Conservation (phyloP, 1,140 invertebrate species). For the Gerris buenoi region DNA sequence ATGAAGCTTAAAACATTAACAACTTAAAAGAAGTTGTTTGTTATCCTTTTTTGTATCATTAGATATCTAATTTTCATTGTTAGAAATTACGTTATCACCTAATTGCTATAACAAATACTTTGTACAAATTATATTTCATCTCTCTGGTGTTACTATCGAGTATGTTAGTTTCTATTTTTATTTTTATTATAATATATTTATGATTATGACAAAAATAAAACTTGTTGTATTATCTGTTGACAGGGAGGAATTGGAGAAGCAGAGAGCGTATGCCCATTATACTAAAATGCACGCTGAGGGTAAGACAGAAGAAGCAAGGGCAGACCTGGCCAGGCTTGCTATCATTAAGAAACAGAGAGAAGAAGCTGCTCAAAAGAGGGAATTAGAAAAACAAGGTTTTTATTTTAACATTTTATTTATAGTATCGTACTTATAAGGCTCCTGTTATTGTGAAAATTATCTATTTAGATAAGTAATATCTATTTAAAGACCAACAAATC, state of each 20-base stretch:
- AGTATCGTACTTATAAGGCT: too few relatives aligned
- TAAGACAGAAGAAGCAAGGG: conserved; percentile 86
- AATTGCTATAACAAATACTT: too few relatives aligned
- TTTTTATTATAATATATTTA: neutral
- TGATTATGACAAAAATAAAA: neutral
- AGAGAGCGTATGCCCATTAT: conserved; percentile 72
- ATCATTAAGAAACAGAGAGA: conserved; percentile 86
- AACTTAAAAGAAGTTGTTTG: too few relatives aligned
- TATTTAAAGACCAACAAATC: too few relatives aligned
- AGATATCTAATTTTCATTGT: too few relatives aligned
- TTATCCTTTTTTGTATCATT: too few relatives aligned
- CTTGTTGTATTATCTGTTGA: conserved; percentile 7
- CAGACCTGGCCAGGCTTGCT: conserved; percentile 78
- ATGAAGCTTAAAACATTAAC: too few relatives aligned
- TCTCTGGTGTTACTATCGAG: neutral
- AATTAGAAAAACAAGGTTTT: conserved; percentile 69
- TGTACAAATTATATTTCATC: too few relatives aligned
- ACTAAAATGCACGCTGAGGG: conserved; percentile 83
- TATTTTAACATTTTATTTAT: too few relatives aligned
- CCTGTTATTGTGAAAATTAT: too few relatives aligned
- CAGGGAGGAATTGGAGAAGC: conserved; percentile 85
- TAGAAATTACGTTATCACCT: too few relatives aligned
- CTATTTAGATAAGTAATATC: too few relatives aligned
- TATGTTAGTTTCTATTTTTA: neutral
- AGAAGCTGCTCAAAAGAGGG: conserved; percentile 77